Evolutionary conservation across 2,888 invertebrate species (phyloP).

Genomic region (Apocheima hispidaria): DNA sequence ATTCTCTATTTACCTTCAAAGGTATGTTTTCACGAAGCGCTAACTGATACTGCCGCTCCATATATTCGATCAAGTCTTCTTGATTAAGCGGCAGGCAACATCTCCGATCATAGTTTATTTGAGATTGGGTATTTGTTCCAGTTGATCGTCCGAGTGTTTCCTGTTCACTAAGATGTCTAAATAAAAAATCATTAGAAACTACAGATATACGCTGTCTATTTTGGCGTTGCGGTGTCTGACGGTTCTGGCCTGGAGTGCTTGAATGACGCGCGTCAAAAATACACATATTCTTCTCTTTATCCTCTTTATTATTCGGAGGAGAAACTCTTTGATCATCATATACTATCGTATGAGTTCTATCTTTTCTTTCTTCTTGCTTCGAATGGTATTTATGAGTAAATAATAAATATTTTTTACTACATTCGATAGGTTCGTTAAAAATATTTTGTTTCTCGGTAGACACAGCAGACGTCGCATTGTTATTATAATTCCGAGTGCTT

Average conservation of each 20-base stretch:
- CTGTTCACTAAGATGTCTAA: neutral
- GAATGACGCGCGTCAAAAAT: neutral
- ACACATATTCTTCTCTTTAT: neutral
- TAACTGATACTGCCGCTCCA: constrained; percentile 4
- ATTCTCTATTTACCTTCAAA: neutral
- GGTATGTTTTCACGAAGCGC: constrained; percentile 1
- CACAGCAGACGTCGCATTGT: neutral
- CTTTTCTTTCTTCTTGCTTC: neutral
- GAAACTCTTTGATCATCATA: neutral
- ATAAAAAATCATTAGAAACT: constrained; percentile 16
- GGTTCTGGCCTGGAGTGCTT: neutral
- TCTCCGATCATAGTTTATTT: neutral
- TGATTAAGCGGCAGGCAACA: neutral
- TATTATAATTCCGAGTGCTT: no score
- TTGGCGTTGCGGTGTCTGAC: neutral
- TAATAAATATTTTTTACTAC: neutral
- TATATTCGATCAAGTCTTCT: neutral
- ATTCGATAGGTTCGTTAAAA: neutral
- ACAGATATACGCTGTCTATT: constrained; percentile 1
- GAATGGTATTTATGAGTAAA: neutral
- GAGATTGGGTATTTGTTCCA: neutral
- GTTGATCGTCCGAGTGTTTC: neutral
- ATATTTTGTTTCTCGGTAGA: neutral
- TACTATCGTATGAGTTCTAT: neutral
- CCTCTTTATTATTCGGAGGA: neutral